Evolutionary conservation across 2,888 invertebrate genomes (phyloP), one percentile per base, ranked within the genome.

Genomic region (Callosobruchus maculatus): DNA sequence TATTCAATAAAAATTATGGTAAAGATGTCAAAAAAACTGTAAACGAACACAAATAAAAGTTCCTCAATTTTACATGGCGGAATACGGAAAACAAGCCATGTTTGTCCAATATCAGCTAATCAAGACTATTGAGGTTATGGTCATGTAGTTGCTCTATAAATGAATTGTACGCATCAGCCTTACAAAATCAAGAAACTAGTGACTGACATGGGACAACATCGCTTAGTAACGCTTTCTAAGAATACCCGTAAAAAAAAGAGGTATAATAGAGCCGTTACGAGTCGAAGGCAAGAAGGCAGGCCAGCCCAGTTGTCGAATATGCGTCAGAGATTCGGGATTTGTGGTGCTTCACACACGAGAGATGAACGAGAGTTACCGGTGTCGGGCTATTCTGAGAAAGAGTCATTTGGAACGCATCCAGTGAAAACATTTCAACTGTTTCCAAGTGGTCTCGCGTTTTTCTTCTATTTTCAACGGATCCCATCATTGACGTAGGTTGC

Each of bases 371-470:
- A 7, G 49, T 49, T 49, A 49, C 49, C 13, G 49, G 49, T 49
- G 49, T 7, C 49, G 18, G 49, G 4, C 49, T 49, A 49, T 49
- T 49, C 49, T 49, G 49, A 49, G 49, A 49, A 49, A 49, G 49
- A 49, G 49, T 49, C 49, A 49, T 49, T 49, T 49, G 49, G 49
- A 49, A 49, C 13, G 5, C 49, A 49, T 49, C 49, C 49, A 49
- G 49, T 18, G 73, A 78, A 79, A 80, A 79, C 78, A 80, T 77
- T 78, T 78, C 75, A 73, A 71, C 72, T 77, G 49, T 76, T 75
- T 77, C 76, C 77, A 78, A 76, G 74, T 75, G 77, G 73, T 67
- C 71, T 74, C 76, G 76, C 75, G 76, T 79, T 75, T 72, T 76
- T 77, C 77, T 75, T 76, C 69, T 49, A 22, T 70, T 70, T 26